Evolutionary conservation across 2,888 invertebrate genomes (phyloP), one percentile per base, ranked within the genome.

Genomic region (Noctua fimbriata): DNA sequence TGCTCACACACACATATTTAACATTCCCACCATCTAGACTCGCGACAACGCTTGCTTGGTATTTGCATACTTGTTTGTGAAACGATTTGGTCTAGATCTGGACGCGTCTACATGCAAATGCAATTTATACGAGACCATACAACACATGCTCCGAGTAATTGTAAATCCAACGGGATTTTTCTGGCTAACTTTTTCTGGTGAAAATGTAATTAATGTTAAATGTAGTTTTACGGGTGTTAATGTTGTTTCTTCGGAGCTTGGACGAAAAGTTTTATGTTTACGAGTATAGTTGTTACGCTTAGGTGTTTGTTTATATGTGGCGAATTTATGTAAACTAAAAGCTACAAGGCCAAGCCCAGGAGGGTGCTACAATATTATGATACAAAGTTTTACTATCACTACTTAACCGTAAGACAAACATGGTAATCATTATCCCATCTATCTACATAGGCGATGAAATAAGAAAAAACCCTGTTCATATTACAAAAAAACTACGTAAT

Each of bases 31-130:
- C 92, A 92, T 92, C 93, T 92, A 93, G 92, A 91, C 90, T 91
- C 92, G 94, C 94, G 94, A 94, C 95, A 94, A 90, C 92, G 91
- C 92, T 91, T 91, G 92, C 93, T 88, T 89, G 92, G 91, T 95
- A 95, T 95, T 95, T 96, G 95, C 95, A 95, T 95, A 95, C 93
- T 93, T 95, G 95, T 95, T 95, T 94, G 94, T 92, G 93, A 92
- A 95, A 93, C 95, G 94, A 94, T 95, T 95, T 95, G 90, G 93
- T 93, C 93, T 92, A 93, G 92, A 93, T 93, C 93, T 92, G 93
- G 92, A 93, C 93, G 91, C 91, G 88, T 91, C 88, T 90, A 93
- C 94, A 93, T 92, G 93, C 92, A 91, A 92, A 93, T 92, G 93
- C 92, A 92, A 93, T 93, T 92, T 92, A 91, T 91, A 91, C 88